phyloP scores from a whole-genome alignment of 2,888 invertebrate genomes.

The Apamea anceps region DNA sequence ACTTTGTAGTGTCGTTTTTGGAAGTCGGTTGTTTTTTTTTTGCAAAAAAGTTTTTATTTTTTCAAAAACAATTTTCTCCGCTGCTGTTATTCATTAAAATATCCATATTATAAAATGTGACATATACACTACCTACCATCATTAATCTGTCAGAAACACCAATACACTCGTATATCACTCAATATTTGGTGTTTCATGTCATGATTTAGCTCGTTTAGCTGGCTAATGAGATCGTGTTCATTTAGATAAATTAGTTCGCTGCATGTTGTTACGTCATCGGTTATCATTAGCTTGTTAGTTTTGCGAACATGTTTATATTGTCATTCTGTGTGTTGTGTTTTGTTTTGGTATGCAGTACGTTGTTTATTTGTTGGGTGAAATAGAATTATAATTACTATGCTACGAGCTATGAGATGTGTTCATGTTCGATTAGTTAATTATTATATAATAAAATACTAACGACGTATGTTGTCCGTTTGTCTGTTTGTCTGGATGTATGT shows the following conservation, averaged over 20 bases:
- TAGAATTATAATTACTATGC: background rate
- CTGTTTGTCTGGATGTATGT: too few species aligned
- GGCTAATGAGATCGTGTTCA: constrained; percentile 21
- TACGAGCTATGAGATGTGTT: background rate
- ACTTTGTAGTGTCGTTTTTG: too few species aligned
- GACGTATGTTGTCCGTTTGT: too few species aligned
- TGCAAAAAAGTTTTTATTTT: too few species aligned
- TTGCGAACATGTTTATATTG: background rate
- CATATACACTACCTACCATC: too few species aligned
- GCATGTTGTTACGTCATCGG: constrained; percentile 7
- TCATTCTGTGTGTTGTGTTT: constrained; percentile 4
- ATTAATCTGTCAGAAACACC: background rate
- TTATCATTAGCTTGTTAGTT: constrained; percentile 19
- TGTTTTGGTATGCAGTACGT: background rate
- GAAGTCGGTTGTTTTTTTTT: too few species aligned
- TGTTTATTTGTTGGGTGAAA: background rate
- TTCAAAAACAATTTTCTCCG: too few species aligned
- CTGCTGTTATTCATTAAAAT: too few species aligned
- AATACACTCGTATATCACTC: constrained; percentile 3
- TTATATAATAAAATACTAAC: too few species aligned
- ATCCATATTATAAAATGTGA: background rate
- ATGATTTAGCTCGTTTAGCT: constrained; percentile 5
- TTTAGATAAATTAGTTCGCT: constrained; percentile 32
- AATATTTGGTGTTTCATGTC: constrained; percentile 4
- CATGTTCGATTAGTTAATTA: background rate